Base-by-base conservation (phyloP, 2,113 vertebrate species). In the Hypomesus transpacificus region DNA sequence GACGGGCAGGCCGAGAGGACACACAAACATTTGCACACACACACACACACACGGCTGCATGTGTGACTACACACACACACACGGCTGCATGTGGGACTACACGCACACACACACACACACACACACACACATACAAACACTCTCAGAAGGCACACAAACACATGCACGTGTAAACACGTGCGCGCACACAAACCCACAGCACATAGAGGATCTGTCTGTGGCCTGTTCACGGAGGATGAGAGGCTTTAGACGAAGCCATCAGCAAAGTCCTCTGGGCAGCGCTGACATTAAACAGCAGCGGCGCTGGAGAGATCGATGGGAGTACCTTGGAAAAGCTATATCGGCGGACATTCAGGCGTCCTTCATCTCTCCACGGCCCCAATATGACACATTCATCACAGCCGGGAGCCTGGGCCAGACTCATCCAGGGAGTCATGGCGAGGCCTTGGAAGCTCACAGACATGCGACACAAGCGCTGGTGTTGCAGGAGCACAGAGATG, bases 271-370 rank as follows among this genome's bases (percentile, higher is more conserved):
- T 85, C 74, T 16, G 77, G 86, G 84, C 84, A 82, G 75, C 61
- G 73, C 81, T 89, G 90, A 89, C 87, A 91, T 89, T 88, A 91
- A 89, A 89, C 82, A 86, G 82, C 82, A 80, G 75, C 66, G 82
- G 80, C 82, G 82, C 82, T 79, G 83, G 78, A 87, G 75, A 73
- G 89, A 91, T 90, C 82, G 84, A 90, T 87, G 85, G 20, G 70
- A 77, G 74, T 81, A 73, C 80, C 82, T 84, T 74, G 73, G 77
- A 84, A 87, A 78, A 73, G 80, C 70, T 69, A 66, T 64, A 80
- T 76, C 73, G 75, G 75, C 79, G 77, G 81, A 87, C 80, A 81
- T 71, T 68, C 74, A 73, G 56, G 60, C 75, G 79, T 80, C 83
- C 80, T 86, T 83, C 69, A 79, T 69, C 77, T 73, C 74, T 59